phyloP scores from a whole-genome alignment of 2,797 vertebrate genomes.

The Myotis daubentonii region DNA sequence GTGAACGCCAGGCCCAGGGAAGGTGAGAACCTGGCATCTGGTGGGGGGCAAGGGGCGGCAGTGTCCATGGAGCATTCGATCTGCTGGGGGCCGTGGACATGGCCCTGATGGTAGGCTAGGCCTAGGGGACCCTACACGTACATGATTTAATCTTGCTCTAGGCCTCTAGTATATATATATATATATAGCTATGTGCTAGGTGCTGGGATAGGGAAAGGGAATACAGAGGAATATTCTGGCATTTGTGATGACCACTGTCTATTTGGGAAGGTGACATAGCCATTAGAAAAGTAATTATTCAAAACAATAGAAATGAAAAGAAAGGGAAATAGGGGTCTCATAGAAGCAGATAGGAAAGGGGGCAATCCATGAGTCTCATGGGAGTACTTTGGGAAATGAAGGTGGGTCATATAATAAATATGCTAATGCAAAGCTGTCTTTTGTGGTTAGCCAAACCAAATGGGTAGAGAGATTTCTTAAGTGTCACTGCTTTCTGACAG shows the following conservation, averaged over 20 bases:
- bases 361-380: not conserved
- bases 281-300: not conserved
- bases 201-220: not conserved
- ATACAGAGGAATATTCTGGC: not conserved
- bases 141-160: too few species aligned
- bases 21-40: too few species aligned
- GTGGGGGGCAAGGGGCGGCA: too few species aligned
- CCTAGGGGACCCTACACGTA: too few species aligned
- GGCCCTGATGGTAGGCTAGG: too few species aligned
- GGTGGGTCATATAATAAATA: not conserved
- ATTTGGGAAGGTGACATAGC: not conserved
- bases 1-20: too few species aligned
- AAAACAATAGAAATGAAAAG: not conserved
- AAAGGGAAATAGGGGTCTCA: not conserved
- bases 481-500: not conserved
- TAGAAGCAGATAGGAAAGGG: not conserved
- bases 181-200: not conserved
- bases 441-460: not conserved
- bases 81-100: too few species aligned
- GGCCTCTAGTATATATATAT: too few species aligned
- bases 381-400: not conserved
- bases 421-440: not conserved
- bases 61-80: too few species aligned
- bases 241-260: not conserved
- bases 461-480: not conserved